These are phyloP conservation scores for Isichthys henryi DNA, from an alignment of 2,113 vertebrate species.

Conservation along the genomic window DNA sequence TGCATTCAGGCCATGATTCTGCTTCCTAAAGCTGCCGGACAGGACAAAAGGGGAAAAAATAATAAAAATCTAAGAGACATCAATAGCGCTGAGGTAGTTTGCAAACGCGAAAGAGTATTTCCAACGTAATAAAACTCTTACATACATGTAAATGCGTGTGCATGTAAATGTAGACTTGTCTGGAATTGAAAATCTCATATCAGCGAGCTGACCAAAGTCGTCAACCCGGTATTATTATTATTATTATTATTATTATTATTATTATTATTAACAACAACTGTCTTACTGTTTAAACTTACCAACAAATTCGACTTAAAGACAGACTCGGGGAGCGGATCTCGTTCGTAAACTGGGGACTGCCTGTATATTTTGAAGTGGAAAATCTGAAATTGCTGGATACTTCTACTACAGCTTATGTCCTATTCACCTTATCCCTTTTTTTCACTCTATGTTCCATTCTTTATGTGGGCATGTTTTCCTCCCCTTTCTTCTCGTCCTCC, in stretches of 20 bases:
- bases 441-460: not conserved
- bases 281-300: not conserved
- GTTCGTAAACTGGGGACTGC: not conserved
- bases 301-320: not conserved
- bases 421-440: not conserved
- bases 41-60: no score
- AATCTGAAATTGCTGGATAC: not conserved
- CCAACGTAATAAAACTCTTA: not conserved
- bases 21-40: no score
- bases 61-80: no score
- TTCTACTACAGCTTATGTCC: not conserved
- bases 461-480: not conserved
- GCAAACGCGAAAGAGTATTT: not conserved
- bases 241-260: not conserved
- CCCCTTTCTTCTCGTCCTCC: not conserved
- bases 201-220: not conserved
- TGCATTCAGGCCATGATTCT: no score
- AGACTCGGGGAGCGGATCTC: not conserved
- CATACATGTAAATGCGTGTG: not conserved
- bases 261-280: not conserved
- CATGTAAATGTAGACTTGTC: not conserved
- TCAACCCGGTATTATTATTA: not conserved
- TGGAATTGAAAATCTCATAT: not conserved
- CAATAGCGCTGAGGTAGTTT: not conserved
- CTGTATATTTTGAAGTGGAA: not conserved